Evolutionary conservation across 2,888 invertebrate genomes (phyloP), one percentile per base, ranked within the genome.

Genomic region (Falcaria lacertinaria): DNA sequence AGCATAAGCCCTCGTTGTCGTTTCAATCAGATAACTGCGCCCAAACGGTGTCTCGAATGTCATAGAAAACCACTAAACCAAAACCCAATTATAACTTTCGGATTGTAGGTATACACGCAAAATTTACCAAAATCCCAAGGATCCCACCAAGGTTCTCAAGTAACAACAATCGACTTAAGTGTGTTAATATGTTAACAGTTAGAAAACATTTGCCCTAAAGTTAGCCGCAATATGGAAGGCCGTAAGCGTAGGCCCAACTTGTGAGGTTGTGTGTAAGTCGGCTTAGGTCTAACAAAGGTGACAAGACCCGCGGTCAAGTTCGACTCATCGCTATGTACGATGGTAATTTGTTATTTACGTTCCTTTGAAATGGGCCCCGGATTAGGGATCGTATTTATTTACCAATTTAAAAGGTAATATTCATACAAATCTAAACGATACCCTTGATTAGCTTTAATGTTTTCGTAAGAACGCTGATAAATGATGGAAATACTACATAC

Each of bases 261-360:
- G 28, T 28, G 11, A 28, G 28, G 28, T 28, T 42, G 43, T 37
- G 50, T 50, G 53, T 54, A 57, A 54, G 46, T 47, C 47, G 51
- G 53, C 54, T 57, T 53, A 57, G 39, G 46, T 38, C 43, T 42
- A 45, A 48, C 48, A 50, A 51, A 50, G 50, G 46, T 57, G 50
- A 52, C 52, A 48, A 49, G 42, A 35, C 41, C 43, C 37, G 47
- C 46, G 54, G 52, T 54, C 54, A 56, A 47, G 46, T 41, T 28
- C 28, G 28, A 28, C 46, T 37, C 48, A 47, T 48, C 42, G 34
- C 46, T 44, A 11, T 47, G 45, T 39, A 45, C 38, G 44, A 50
- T 50, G 47, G 42, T 54, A 45, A 50, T 54, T 48, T 47, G 50
- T 46, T 48, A 48, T 50, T 48, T 42, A 28, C 28, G 11, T 28